A percentile compares a stretch with the other conserved stretches of the same genome.
These are phyloP conservation scores for Lithophane ornitopus DNA, from an alignment of 2,888 invertebrate species.

Conservation along the genomic window DNA sequence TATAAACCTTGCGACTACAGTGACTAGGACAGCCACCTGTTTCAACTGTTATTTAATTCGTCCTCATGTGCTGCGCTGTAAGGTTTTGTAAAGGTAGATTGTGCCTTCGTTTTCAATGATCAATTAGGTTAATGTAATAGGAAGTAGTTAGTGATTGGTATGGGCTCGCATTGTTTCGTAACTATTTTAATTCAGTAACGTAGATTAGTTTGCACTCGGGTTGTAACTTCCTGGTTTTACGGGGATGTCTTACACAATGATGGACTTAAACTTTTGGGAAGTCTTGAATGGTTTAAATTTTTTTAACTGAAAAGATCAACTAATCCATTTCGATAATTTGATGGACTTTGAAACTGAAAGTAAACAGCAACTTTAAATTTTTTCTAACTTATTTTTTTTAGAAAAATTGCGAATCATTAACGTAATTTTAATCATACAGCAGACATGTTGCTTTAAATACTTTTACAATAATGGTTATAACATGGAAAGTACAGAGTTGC, in stretches of 20 bases:
- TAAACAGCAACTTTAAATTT: no score
- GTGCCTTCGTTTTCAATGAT: conserved; percentile 25
- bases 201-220: conserved; percentile 47
- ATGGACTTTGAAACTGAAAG: not conserved
- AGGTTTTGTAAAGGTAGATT: conserved; percentile 1
- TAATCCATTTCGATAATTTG: not conserved
- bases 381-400: not conserved
- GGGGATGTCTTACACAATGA: conserved; percentile 14
- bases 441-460: not conserved
- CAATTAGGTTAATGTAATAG: conserved; percentile 57
- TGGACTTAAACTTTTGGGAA: not conserved
- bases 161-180: conserved; percentile 34
- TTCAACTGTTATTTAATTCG: not conserved
- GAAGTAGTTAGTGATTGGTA: conserved; percentile 41
- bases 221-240: conserved; percentile 30
- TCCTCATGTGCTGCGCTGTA: not conserved
- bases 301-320: not conserved
- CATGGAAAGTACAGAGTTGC: not conserved
- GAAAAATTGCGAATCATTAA: not conserved
- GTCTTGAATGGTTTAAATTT: not conserved
- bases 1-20: not conserved
- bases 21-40: not conserved
- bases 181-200: conserved; percentile 48
- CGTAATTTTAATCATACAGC: not conserved
- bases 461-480: not conserved